Evolutionary conservation across 92 coral and sea anemone genomes (phyloP), one percentile per base, ranked within the genome.

Genomic region (Phenganax stokvisi): DNA sequence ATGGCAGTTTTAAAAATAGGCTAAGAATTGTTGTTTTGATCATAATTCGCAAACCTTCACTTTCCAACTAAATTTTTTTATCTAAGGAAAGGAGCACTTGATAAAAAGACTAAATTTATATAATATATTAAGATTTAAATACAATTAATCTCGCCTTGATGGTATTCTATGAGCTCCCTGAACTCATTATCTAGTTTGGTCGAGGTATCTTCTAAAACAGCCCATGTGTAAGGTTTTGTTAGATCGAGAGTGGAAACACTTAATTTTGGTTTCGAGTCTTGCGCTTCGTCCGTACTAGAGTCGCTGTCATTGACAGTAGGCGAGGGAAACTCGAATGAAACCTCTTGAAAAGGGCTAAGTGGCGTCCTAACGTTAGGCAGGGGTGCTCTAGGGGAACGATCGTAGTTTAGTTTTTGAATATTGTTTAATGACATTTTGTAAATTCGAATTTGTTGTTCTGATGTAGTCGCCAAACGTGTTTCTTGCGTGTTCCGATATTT

Each of bases 61-160:
- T 5, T 37, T 37, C 47, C 47, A 37, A 5, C 2, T 37, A 37
- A 37, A 37, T 37, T 37, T 37, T 37, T 37, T 5, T 20, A 20
- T 5, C 47, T 37, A 37, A 37, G 2, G 60, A 7, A 56, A 15
- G 2, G 16, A 2, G 16, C 60, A 56, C 60, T 56, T 15, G 16
- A 9, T 68, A 12, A 30, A 68, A 30, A 51, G 52, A 68, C 73
- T 53, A 68, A 6, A 16, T 53, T 53, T 29, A 68, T 68, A 29
- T 30, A 68, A 73, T 47, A 73, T 79, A 77, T 64, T 51, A 52
- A 63, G 51, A 47, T 65, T 37, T 64, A 79, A 63, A 79, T 79
- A 79, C 83, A 79, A 79, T 79, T 79, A 52, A 79, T 79, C 65
- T 79, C 83, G 52, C 83, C 83, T 62, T 79, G 83, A 25, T 79